Evolutionary conservation across 2,888 invertebrate species (phyloP), one percentile per base, ranked within the genome.

Genomic region (Sarcophaga rosellei): DNA sequence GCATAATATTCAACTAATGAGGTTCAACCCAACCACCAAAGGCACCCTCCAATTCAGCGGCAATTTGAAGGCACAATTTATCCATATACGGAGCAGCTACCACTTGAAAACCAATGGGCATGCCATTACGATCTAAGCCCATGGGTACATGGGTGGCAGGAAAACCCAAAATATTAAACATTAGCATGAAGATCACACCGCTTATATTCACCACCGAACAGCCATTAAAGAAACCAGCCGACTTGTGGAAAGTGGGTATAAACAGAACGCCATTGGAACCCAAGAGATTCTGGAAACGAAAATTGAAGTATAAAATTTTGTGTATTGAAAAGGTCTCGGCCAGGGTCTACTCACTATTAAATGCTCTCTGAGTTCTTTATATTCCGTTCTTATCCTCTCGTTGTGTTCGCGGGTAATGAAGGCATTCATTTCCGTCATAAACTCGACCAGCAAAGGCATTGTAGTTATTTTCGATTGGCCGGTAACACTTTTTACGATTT

Each of bases 11-110:
- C 17, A 1, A 61, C 35, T 76, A 80, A 11, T 61, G 66, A 6
- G 96, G 96, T 12, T 95, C 94, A 61, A 94, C 92, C 98, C 98
- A 98, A 1, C 98, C 98, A 2, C 97, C 97, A 92, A 97, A 97
- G 5, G 94, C 95, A 45, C 93, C 94, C 91, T 98, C 97, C 66
- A 98, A 92, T 89, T 97, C 96, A 86, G 94, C 94, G 1, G 98
- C 98, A 11, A 98, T 96, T 3, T 97, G 96, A 66, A 99, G 92
- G 87, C 97, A 97, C 15, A 98, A 93, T 86, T 96, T 94, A 92
- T 98, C 98, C 91, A 96, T 96, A 92, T 96, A 94, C 17, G 96
- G 95, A 0, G 95, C 95, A 1, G 96, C 96, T 74, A 97, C 88
- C 21, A 97, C 96, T 94, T 98, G 97, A 81, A 98, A 93, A 8